A percentile compares a stretch with the other conserved stretches of the same genome.
These are phyloP conservation scores for Galerucella calmariensis DNA, from an alignment of 2,888 invertebrate species.

Conservation along the genomic window DNA sequence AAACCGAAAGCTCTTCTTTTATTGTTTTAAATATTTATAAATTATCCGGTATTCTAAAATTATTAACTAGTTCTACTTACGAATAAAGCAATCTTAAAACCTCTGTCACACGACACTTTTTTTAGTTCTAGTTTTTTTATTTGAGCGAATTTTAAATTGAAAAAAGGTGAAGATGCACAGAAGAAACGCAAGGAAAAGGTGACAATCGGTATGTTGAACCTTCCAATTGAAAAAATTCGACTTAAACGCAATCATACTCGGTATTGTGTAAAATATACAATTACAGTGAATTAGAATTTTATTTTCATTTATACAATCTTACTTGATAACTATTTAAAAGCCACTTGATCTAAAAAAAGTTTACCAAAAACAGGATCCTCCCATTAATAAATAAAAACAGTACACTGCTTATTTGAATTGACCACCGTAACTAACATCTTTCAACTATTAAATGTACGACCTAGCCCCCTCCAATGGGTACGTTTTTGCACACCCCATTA, in stretches of 20 bases:
- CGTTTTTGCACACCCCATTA: background rate
- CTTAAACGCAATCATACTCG: background rate
- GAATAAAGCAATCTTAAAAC: background rate
- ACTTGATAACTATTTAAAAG: background rate
- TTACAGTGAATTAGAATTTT: background rate
- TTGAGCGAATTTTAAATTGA: too few species aligned
- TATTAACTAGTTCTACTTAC: background rate
- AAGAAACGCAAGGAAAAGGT: too few species aligned
- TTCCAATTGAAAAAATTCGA: too few species aligned
- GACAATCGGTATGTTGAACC: too few species aligned
- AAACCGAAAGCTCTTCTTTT: background rate
- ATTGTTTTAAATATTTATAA: background rate
- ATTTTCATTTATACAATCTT: background rate
- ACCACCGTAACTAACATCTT: background rate
- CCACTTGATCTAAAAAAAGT: background rate
- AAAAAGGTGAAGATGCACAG: too few species aligned
- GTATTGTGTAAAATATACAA: conserved; percentile 1
- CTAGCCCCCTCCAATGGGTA: background rate
- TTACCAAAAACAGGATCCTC: background rate
- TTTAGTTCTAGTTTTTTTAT: too few species aligned
- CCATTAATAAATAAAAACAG: background rate
- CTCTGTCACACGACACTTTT: too few species aligned
- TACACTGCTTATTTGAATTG: background rate
- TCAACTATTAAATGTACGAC: background rate
- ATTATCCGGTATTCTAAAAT: background rate